Base-by-base conservation (phyloP, 2,888 invertebrate species). In the Apotomis capreana region DNA sequence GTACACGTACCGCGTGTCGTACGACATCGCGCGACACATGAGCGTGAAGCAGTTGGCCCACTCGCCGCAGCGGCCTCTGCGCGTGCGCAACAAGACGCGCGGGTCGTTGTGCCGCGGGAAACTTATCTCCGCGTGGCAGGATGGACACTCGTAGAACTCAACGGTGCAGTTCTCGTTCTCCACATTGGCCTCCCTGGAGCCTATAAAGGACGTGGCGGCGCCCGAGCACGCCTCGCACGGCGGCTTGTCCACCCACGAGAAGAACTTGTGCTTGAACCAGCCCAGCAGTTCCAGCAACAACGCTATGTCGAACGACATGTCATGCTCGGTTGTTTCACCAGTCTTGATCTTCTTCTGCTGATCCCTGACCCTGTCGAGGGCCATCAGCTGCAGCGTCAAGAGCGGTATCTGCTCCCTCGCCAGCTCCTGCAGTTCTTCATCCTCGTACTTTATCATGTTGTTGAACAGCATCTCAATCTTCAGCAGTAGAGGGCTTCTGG, bases 41-140 rank as follows among this genome's bases (percentile, higher is more conserved):
- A 97, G 92, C 37, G 96, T 96, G 90, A 99, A 99, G 85, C 97
- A 97, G 89, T 98, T 98, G 6, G 99, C 99, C 97, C 98, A 99
- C 94, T 99, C 99, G 6, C 99, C 99, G 92, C 99, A 99, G 62
- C 99, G 95, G 2, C 99, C 99, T 76, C 94, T 94, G 61, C 98
- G 94, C n/a, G 97, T 96, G 71, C 95, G 94, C 76, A 99, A 88
- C 65, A 99, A 87, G 75, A 96, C 95, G 40, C 95, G 95, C 4
- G 97, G 95, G 85, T 97, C 95, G 82, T 97, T 97, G 90, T 97
- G 97, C 10, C 99, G 95, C 58, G 97, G 96, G 92, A 99, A 99
- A 70, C 95, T 92, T 0, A 95, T 94, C 51, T 94, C 88, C 5
- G 87, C 86, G 0, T 84, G 64, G 84, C 97, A 97, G 1, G 80